phyloP scores from a whole-genome alignment of 1,140 invertebrate genomes.

The Phymorhynchus buccinoides region DNA sequence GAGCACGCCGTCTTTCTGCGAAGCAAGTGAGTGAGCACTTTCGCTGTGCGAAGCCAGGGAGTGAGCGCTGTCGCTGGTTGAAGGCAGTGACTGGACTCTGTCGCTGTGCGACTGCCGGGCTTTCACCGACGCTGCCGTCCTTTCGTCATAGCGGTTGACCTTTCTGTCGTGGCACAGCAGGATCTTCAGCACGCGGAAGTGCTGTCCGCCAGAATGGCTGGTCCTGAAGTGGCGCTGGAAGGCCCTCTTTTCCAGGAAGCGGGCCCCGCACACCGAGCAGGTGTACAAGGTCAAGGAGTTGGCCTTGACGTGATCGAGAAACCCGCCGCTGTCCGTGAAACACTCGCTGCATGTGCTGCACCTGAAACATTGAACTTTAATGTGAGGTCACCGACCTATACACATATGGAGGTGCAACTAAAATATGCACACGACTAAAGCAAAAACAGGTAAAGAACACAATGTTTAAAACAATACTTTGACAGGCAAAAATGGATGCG shows the following conservation, averaged over 20 bases:
- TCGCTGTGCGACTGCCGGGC: background rate
- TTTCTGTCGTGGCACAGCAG: background rate
- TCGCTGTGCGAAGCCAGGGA: no score
- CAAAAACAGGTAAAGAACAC: no score
- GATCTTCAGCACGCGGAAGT: background rate
- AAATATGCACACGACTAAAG: no score
- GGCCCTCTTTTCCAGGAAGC: background rate
- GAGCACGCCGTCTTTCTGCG: no score
- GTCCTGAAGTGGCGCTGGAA: background rate
- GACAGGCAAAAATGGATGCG: no score
- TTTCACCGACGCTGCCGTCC: no score
- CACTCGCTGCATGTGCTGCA: background rate
- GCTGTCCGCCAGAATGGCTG: background rate
- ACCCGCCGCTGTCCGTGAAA: background rate
- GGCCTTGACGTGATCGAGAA: background rate
- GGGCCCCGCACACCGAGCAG: background rate
- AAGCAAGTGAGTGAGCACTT: no score
- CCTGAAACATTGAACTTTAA: no score
- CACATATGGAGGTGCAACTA: no score
- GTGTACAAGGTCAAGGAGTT: slow-evolving; percentile 3
- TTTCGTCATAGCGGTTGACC: background rate
- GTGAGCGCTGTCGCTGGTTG: background rate
- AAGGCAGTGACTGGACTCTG: background rate
- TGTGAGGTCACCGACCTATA: no score
- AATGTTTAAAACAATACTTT: no score